Evolutionary conservation across 2,113 vertebrate genomes (phyloP).

Genomic region (Gambusia holbrooki): DNA sequence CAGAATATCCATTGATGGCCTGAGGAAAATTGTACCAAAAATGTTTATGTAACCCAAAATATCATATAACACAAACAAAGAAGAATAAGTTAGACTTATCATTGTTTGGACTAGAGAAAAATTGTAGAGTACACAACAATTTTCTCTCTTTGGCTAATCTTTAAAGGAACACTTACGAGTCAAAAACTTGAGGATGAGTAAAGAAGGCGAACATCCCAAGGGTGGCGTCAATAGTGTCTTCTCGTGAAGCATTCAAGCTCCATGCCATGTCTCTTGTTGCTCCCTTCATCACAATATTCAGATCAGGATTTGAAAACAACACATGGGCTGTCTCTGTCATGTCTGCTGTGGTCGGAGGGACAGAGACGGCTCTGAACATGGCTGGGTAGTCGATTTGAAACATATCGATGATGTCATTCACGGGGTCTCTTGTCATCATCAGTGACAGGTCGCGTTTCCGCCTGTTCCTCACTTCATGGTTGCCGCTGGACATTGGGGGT

Average conservation of each 20-base stretch:
- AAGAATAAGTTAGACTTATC: neutral
- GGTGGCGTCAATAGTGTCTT: slow-evolving; percentile 60
- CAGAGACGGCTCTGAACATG: slow-evolving; percentile 60
- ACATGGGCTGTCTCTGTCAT: slow-evolving; percentile 70
- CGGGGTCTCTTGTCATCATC: slow-evolving; percentile 34
- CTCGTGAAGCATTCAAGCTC: slow-evolving; percentile 45
- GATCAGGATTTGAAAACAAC: slow-evolving; percentile 72
- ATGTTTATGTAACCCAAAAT: slow-evolving; percentile 6
- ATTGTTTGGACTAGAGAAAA: neutral
- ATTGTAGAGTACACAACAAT: neutral
- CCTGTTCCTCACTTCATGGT: neutral
- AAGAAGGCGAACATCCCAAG: slow-evolving; percentile 67
- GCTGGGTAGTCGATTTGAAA: slow-evolving; percentile 70
- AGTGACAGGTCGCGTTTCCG: slow-evolving; percentile 24
- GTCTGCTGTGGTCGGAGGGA: slow-evolving; percentile 56
- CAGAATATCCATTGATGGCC: slow-evolving; percentile 62
- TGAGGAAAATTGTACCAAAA: slow-evolving; percentile 37
- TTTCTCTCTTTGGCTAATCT: neutral
- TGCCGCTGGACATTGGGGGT: neutral
- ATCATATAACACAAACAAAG: neutral
- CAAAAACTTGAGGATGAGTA: slow-evolving; percentile 45
- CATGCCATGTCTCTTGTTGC: slow-evolving; percentile 37
- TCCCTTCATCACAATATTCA: slow-evolving; percentile 71
- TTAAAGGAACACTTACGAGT: slow-evolving; percentile 48
- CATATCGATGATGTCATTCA: slow-evolving; percentile 76